phyloP scores from a whole-genome alignment of 2,888 invertebrate species.

The Netelia inedita region DNA sequence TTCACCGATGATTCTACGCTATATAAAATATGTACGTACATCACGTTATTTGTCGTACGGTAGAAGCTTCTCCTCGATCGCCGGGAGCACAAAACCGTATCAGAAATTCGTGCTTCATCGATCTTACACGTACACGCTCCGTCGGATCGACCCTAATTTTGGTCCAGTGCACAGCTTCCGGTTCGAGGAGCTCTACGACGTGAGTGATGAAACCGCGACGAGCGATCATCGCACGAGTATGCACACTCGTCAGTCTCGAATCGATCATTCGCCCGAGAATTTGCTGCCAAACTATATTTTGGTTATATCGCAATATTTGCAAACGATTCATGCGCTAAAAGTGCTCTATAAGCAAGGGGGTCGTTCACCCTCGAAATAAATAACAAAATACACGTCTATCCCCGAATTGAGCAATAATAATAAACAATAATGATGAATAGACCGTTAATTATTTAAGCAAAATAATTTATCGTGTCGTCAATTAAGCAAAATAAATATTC shows the following conservation, averaged over 20 bases:
- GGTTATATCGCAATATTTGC: conserved; percentile 7
- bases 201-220: conserved; percentile 67
- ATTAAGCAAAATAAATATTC: no score
- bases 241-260: conserved; percentile 44
- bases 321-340: no score
- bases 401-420: no score
- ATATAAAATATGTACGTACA: no score
- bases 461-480: no score
- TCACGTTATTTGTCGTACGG: conserved; percentile 8
- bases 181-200: conserved; percentile 60
- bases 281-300: conserved; percentile 39
- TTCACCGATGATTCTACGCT: neutral
- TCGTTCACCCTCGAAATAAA: no score
- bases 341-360: no score
- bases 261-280: conserved; percentile 60
- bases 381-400: no score
- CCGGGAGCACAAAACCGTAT: conserved; percentile 45
- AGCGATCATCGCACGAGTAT: conserved; percentile 34
- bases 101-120: conserved; percentile 70
- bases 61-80: conserved; percentile 28
- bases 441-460: no score
- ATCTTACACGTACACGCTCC: conserved; percentile 72
- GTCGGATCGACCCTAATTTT: conserved; percentile 73
- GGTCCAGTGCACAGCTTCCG: conserved; percentile 65
- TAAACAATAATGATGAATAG: no score